These are phyloP conservation scores for Lasioglossum marginatum DNA, from an alignment of 2,888 invertebrate genomes.

Conservation along the genomic window DNA sequence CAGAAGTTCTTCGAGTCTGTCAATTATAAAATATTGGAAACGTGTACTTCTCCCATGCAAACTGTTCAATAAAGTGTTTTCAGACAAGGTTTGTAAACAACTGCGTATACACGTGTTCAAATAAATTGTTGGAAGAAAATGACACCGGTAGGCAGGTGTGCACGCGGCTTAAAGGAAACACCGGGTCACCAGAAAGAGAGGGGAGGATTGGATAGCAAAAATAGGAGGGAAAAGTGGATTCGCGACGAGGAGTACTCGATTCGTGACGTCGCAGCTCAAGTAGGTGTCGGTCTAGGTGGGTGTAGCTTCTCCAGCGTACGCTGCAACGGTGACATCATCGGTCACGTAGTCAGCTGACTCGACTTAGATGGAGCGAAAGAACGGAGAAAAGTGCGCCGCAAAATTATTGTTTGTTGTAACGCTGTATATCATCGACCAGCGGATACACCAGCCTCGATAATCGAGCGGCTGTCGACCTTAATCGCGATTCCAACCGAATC, in stretches of 20 bases:
- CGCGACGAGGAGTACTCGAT: slow-evolving; percentile 60
- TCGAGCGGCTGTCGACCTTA: slow-evolving; percentile 61
- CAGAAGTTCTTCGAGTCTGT: too few relatives aligned
- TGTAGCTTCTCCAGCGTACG: slow-evolving; percentile 71
- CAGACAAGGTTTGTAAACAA: not conserved
- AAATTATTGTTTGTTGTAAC: slow-evolving; percentile 59
- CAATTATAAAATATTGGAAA: not conserved
- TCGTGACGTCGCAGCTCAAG: slow-evolving; percentile 71
- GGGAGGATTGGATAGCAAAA: slow-evolving; percentile 17
- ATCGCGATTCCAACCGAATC: slow-evolving; percentile 22
- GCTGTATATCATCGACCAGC: slow-evolving; percentile 42
- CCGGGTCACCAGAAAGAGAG: not conserved
- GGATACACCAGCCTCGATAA: slow-evolving; percentile 41
- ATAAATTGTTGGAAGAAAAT: not conserved
- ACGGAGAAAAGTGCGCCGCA: slow-evolving; percentile 73
- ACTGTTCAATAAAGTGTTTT: too few relatives aligned
- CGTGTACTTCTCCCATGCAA: too few relatives aligned
- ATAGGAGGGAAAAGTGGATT: slow-evolving; percentile 21
- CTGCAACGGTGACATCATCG: slow-evolving; percentile 82
- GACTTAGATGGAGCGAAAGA: slow-evolving; percentile 84
- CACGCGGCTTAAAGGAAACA: not conserved
- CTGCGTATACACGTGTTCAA: not conserved
- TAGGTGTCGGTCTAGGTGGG: slow-evolving; percentile 74
- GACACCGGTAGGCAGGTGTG: not conserved
- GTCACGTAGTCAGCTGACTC: slow-evolving; percentile 79